Percentiles rank a stretch among this genome's conserved stretches.
Evolutionary conservation across 2,113 vertebrate species (phyloP).

Genomic region (Apteryx owenii): DNA sequence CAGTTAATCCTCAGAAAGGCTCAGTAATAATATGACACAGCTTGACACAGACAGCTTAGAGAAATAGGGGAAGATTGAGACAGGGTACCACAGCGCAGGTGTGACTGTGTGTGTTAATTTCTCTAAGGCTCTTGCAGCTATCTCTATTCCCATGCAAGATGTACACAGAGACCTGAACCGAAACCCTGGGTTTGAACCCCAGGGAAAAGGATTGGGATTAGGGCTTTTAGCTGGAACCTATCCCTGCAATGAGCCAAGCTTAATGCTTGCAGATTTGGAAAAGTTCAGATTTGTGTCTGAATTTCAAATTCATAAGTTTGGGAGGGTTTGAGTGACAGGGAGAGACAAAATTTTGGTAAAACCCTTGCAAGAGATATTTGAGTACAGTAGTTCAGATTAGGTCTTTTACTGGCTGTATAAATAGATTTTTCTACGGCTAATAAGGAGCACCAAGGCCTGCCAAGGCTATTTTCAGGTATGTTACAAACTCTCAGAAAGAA

Average conservation of each 20-base stretch:
- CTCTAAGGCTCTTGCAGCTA: neutral
- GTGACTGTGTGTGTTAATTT: slow-evolving; percentile 18
- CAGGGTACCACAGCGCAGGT: neutral
- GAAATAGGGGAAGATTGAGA: neutral
- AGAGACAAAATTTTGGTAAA: neutral
- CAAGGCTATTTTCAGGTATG: neutral
- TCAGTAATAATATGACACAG: slow-evolving; percentile 17
- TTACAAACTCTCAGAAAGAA: neutral
- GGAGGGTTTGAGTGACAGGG: neutral
- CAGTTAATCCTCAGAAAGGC: slow-evolving; percentile 5
- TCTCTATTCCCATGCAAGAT: neutral
- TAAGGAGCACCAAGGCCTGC: neutral
- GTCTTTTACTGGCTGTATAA: neutral
- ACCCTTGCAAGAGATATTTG: neutral
- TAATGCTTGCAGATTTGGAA: neutral
- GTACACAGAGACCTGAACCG: neutral
- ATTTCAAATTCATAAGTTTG: neutral
- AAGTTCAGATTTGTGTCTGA: neutral
- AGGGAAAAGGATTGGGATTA: neutral
- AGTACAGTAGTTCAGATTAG: neutral
- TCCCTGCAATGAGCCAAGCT: neutral
- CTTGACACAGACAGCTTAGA: slow-evolving; percentile 37
- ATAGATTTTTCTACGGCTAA: neutral
- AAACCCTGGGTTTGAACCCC: neutral
- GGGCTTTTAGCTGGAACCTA: neutral